Percentiles rank a stretch among this genome's conserved stretches.
phyloP scores from a whole-genome alignment of 2,797 vertebrate genomes.

The Ibycter americanus region DNA sequence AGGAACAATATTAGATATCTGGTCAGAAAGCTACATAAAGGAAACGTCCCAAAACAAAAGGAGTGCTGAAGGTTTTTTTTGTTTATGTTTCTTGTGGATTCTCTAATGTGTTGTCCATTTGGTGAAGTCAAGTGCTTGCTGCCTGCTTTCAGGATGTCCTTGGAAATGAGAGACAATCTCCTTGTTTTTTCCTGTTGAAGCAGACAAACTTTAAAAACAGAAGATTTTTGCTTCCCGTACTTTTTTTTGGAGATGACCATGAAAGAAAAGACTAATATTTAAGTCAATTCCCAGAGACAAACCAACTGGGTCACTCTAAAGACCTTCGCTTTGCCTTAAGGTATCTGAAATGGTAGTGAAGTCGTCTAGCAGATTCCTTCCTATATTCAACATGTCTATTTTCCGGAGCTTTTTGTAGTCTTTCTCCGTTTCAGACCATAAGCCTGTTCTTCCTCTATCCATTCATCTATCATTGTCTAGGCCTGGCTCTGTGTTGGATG shows the following conservation, averaged over 20 bases:
- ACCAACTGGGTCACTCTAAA: not conserved
- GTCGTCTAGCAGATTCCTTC: not conserved
- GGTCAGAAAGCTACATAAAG: not conserved
- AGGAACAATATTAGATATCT: not conserved
- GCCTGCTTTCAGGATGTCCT: not conserved
- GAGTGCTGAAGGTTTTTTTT: not conserved
- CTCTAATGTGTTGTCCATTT: not conserved
- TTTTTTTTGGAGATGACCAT: not conserved
- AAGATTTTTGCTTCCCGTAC: not conserved
- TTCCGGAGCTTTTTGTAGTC: not conserved
- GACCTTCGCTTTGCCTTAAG: not conserved
- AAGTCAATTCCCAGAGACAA: not conserved
- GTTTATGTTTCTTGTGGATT: not conserved
- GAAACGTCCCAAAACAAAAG: not conserved
- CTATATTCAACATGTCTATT: not conserved
- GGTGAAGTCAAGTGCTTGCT: not conserved
- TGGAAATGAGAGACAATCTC: not conserved
- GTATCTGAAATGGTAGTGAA: not conserved
- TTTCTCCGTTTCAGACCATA: not conserved
- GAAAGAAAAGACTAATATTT: not conserved
- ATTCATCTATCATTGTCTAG: not conserved
- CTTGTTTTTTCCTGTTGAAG: slow-evolving; percentile 2
- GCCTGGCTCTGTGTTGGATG: not conserved
- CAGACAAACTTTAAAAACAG: not conserved
- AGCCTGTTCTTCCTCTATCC: not conserved